A percentile compares a stretch with the other conserved stretches of the same genome.
Conservation (phyloP, 2,113 vertebrate species). For the Corythornis cristatus region DNA sequence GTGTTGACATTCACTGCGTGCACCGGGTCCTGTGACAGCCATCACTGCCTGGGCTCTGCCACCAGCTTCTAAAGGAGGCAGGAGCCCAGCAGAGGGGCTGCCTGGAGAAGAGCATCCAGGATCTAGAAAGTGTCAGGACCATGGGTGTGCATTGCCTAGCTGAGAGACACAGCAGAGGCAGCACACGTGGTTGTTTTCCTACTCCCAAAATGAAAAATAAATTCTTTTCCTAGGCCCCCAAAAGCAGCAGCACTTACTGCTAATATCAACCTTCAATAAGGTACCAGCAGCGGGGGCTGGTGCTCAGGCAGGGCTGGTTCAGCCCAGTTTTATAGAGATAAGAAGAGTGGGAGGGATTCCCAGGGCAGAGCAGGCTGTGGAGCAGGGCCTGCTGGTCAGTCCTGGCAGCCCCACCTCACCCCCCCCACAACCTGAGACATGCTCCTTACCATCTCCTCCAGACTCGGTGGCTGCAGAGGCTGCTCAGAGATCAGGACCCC, state of each 20-base stretch:
- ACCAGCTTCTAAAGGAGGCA: neutral
- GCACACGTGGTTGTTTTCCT: neutral
- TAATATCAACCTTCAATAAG: neutral
- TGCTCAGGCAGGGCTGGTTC: neutral
- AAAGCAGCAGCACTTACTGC: neutral
- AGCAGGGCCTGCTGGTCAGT: neutral
- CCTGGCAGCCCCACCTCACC: neutral
- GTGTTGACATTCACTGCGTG: neutral
- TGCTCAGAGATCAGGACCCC: constrained; percentile 33
- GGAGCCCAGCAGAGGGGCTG: neutral
- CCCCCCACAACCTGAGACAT: rapidly evolving
- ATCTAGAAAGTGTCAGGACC: neutral
- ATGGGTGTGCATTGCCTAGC: neutral
- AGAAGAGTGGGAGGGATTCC: neutral
- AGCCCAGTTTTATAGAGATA: neutral
- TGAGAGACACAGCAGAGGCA: neutral
- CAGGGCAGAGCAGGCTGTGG: neutral
- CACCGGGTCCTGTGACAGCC: neutral
- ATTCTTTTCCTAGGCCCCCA: neutral
- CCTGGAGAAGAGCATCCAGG: neutral
- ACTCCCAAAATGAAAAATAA: constrained; percentile 3
- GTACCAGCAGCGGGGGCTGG: rapidly evolving
- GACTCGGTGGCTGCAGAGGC: neutral
- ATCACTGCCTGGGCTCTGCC: neutral
- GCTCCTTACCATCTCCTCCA: constrained; percentile 38